These are phyloP conservation scores for Drosophila borealis DNA, from an alignment of 2,888 invertebrate genomes.

Conservation along the genomic window DNA sequence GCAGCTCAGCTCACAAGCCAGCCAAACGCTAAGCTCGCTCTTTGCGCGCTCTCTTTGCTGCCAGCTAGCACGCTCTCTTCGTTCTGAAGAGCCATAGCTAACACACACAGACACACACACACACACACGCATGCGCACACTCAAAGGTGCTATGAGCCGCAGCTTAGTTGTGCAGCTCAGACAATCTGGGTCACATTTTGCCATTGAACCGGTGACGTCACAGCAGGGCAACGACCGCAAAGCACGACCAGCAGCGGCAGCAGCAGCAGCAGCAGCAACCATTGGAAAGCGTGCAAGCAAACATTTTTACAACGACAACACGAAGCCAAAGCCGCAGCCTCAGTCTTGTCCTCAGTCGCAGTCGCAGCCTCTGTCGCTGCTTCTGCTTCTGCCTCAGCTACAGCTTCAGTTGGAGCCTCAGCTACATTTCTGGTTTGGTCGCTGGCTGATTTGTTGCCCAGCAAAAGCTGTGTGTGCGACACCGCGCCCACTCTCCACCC, in stretches of 20 bases:
- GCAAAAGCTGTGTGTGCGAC: conserved; percentile 62
- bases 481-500: conserved; percentile 40
- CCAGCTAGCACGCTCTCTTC: conserved; percentile 49
- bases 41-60: conserved; percentile 32
- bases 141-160: conserved; percentile 53
- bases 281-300: conserved; percentile 80
- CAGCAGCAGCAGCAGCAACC: conserved; percentile 56
- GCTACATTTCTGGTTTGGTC: conserved; percentile 78
- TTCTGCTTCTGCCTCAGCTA: conserved; percentile 25
- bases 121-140: conserved; percentile 14
- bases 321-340: conserved; percentile 54
- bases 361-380: conserved; percentile 6
- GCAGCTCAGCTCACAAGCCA: conserved; percentile 41
- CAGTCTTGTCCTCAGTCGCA: conserved; percentile 40
- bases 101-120: conserved; percentile 28
- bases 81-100: conserved; percentile 61
- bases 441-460: conserved; percentile 80
- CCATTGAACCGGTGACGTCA: conserved; percentile 86
- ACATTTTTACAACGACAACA: conserved; percentile 78
- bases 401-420: conserved; percentile 43
- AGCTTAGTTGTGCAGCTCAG: conserved; percentile 83
- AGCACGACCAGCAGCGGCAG: conserved; percentile 75
- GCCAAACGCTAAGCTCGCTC: conserved; percentile 31
- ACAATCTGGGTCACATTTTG: conserved; percentile 86
- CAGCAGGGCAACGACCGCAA: conserved; percentile 83